Percentiles rank a stretch among this genome's conserved stretches.
Evolutionary conservation across 2,888 invertebrate genomes (phyloP).

Genomic region (Thysanoteuthis rhombus): DNA sequence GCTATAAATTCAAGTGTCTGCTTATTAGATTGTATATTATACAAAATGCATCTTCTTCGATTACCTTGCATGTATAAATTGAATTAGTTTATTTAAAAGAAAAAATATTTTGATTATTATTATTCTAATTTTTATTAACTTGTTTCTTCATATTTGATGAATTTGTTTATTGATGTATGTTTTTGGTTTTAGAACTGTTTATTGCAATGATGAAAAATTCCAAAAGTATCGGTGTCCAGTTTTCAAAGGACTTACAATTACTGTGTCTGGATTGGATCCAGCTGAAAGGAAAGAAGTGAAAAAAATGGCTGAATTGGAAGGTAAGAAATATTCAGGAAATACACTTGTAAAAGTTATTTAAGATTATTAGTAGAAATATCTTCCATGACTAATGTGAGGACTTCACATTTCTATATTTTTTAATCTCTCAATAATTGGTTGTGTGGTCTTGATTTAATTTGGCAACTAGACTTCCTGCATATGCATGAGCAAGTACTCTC

Average conservation of each 20-base stretch:
- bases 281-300: slow-evolving; percentile 76
- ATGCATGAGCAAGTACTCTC: no score
- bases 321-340: slow-evolving; percentile 71
- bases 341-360: not conserved
- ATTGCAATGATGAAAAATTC: slow-evolving; percentile 70
- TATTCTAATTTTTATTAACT: not conserved
- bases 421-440: no score
- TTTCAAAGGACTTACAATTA: slow-evolving; percentile 82
- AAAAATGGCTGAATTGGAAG: slow-evolving; percentile 78
- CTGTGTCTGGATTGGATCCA: slow-evolving; percentile 78
- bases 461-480: no score
- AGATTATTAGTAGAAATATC: no score
- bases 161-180: not conserved
- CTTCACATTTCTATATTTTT: no score
- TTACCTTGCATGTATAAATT: no score
- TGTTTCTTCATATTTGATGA: not conserved
- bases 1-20: no score
- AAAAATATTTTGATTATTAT: not conserved
- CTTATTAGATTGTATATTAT: no score
- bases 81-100: no score
- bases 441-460: no score
- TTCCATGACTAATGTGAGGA: no score
- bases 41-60: no score
- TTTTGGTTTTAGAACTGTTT: slow-evolving; percentile 49
- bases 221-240: slow-evolving; percentile 75